Percentiles rank a stretch among this genome's conserved stretches.
Conservation (phyloP, 2,888 invertebrate genomes). For the Cremastinae sp. region DNA sequence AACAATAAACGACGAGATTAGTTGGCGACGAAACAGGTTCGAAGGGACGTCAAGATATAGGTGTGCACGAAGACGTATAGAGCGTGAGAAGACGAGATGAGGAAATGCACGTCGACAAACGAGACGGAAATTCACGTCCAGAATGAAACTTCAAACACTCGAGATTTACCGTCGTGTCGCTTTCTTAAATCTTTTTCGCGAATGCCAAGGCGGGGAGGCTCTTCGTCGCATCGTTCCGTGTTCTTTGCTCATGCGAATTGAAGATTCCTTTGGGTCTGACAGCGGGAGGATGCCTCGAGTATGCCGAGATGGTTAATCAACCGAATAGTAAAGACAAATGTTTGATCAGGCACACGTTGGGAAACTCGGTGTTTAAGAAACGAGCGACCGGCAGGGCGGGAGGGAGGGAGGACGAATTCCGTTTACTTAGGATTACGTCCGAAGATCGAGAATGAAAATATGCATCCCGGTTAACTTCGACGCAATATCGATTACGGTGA, state of each 20-base stretch:
- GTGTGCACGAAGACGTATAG: not conserved
- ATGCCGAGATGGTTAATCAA: constrained; percentile 76
- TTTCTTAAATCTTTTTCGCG: no score
- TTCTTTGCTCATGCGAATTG: no score
- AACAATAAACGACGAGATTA: constrained; percentile 13
- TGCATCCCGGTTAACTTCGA: no score
- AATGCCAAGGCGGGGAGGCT: no score
- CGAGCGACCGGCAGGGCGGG: constrained; percentile 32
- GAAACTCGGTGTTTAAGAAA: constrained; percentile 40
- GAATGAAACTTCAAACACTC: no score
- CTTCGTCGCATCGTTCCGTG: no score
- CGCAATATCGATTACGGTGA: no score
- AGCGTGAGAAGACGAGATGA: constrained; percentile 11
- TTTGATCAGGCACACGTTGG: constrained; percentile 74
- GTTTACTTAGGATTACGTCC: constrained; percentile 51
- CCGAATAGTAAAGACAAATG: constrained; percentile 79
- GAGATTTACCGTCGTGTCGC: constrained; percentile 63
- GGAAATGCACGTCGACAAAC: constrained; percentile 12
- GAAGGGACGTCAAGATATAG: not conserved
- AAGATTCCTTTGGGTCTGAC: no score
- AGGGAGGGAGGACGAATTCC: constrained; percentile 21
- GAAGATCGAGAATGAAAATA: no score
- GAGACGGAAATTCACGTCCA: no score
- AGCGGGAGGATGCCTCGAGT: constrained; percentile 61
- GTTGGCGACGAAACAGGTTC: constrained; percentile 17